These are phyloP conservation scores for Sphenopsis melanotis DNA, from an alignment of 2,797 vertebrate genomes.

Conservation along the genomic window DNA sequence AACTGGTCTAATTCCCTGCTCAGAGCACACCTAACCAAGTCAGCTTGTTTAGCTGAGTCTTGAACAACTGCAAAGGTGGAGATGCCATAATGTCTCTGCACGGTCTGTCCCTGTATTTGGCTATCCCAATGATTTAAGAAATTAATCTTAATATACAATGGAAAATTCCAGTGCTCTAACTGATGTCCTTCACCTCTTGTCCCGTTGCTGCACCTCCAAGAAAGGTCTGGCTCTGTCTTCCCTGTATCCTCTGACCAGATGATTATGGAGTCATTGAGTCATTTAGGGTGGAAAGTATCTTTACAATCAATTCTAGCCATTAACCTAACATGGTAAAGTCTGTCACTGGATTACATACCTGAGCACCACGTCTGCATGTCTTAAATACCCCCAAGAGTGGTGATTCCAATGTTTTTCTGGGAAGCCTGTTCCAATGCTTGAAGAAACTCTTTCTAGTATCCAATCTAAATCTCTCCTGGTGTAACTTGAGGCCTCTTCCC, in stretches of 20 bases:
- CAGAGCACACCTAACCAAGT: neutral
- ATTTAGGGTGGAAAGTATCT: neutral
- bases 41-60: neutral
- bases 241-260: neutral
- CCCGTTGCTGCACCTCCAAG: accelerated
- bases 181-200: neutral
- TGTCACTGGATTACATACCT: neutral
- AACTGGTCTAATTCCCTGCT: neutral
- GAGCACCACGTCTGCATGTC: accelerated
- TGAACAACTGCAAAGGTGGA: neutral
- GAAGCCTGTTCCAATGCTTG: neutral
- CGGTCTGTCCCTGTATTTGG: neutral
- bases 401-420: neutral
- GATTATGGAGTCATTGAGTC: neutral
- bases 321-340: accelerated
- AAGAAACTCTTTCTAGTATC: neutral
- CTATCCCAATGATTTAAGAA: neutral
- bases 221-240: neutral
- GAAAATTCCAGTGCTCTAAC: neutral
- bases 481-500: neutral
- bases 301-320: neutral
- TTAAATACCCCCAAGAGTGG: neutral
- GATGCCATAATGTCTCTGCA: neutral
- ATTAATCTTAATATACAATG: neutral
- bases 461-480: neutral